Conservation (phyloP, 2,113 vertebrate genomes). For the Mirounga angustirostris region DNA sequence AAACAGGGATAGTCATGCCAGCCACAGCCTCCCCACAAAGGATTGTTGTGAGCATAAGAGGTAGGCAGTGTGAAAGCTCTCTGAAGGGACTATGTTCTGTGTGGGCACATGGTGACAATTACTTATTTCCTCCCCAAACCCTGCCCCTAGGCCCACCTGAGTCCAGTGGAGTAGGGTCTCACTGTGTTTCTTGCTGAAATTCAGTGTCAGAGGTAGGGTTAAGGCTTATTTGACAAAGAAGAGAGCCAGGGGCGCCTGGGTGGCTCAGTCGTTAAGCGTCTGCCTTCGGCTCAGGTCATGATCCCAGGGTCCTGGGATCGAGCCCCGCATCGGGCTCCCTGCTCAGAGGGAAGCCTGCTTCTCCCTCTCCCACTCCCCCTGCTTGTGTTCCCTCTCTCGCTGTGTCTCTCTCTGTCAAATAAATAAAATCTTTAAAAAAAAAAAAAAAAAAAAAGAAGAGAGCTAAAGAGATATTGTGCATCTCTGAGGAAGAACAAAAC, state of each 20-base stretch:
- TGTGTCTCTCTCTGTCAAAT: no score
- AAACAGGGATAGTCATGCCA: rapidly evolving
- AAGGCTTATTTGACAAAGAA: background rate
- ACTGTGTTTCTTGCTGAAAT: background rate
- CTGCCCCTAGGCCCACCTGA: background rate
- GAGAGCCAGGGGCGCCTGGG: background rate
- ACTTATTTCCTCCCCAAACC: background rate
- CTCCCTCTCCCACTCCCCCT: no score
- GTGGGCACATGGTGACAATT: rapidly evolving
- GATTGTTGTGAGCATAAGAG: background rate
- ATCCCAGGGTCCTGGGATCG: no score
- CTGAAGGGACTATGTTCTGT: background rate
- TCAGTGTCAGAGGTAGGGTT: background rate
- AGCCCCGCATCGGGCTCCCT: no score
- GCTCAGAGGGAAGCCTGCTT: no score
- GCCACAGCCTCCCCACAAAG: background rate
- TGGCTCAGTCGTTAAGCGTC: no score
- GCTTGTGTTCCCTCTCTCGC: no score
- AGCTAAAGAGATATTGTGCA: background rate
- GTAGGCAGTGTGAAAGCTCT: background rate
- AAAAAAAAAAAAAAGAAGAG: background rate
- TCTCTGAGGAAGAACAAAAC: background rate
- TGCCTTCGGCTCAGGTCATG: no score
- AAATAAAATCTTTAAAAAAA: no score
- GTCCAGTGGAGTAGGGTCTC: background rate